Evolutionary conservation across 2,113 vertebrate genomes (phyloP).

Genomic region (Chrysemys picta): DNA sequence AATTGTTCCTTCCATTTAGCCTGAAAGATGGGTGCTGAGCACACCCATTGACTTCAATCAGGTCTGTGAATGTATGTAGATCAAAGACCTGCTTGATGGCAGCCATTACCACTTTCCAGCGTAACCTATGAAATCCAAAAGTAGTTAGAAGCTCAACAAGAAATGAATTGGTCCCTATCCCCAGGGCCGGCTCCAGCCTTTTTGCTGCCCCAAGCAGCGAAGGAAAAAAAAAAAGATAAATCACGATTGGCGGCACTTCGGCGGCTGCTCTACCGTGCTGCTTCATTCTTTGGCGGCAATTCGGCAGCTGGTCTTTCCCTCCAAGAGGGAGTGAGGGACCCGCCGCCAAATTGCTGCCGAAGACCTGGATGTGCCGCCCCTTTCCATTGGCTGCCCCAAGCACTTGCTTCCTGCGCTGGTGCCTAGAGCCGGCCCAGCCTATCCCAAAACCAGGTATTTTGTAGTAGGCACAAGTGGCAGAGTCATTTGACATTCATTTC

Average conservation of each 20-base stretch:
- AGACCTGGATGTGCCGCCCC: no score
- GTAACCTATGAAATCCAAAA: not conserved
- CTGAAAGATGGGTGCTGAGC: not conserved
- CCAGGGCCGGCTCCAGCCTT: not conserved
- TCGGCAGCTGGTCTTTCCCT: no score
- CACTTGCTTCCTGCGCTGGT: no score
- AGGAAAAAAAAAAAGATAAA: no score
- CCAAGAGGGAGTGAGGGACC: no score
- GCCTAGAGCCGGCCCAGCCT: not conserved
- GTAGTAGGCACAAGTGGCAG: not conserved
- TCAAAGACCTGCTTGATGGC: constrained; percentile 8
- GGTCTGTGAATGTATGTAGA: not conserved
- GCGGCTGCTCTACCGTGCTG: no score
- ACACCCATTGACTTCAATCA: constrained; percentile 4
- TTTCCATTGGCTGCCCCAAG: no score
- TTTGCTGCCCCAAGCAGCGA: no score
- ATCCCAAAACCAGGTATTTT: not conserved
- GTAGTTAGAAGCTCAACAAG: not conserved
- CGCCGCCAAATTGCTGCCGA: no score
- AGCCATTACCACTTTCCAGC: not conserved
- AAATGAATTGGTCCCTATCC: not conserved
- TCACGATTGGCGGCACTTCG: no score
- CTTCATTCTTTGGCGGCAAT: no score
- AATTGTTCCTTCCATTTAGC: not conserved
- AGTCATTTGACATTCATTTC: constrained; percentile 32